Evolutionary conservation across 2,113 vertebrate genomes (phyloP).

Genomic region (Seriola dumerili): DNA sequence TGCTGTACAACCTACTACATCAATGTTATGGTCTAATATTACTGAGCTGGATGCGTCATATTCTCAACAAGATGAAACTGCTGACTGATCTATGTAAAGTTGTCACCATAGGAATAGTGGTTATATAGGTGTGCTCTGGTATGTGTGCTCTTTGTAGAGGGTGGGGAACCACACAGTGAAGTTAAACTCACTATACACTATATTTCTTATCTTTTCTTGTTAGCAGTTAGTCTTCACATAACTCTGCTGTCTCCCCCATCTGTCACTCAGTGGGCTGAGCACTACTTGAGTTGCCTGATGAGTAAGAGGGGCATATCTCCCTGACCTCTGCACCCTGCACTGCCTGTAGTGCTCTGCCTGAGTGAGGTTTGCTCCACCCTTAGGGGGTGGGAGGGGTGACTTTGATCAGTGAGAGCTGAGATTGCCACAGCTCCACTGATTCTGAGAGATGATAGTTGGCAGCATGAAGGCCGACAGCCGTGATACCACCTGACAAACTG

Average conservation of each 20-base stretch:
- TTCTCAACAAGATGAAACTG: too few relatives aligned
- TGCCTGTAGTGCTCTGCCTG: not conserved
- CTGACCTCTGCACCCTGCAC: slow-evolving; percentile 14
- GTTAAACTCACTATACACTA: too few relatives aligned
- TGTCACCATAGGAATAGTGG: too few relatives aligned
- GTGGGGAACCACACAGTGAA: too few relatives aligned
- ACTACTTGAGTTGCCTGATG: not conserved
- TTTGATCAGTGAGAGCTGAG: slow-evolving; percentile 26
- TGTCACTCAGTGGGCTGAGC: not conserved
- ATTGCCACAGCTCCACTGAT: slow-evolving; percentile 5
- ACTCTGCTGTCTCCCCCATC: too few relatives aligned
- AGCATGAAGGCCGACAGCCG: slow-evolving; percentile 14
- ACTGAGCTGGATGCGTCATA: too few relatives aligned
- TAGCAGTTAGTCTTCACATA: not conserved
- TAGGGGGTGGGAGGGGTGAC: not conserved
- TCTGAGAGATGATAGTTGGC: slow-evolving; percentile 12
- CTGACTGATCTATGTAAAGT: too few relatives aligned
- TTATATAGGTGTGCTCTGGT: too few relatives aligned
- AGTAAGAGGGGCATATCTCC: not conserved
- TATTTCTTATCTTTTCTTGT: not conserved
- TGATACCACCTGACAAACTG: slow-evolving; percentile 45
- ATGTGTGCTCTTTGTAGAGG: too few relatives aligned
- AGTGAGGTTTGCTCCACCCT: not conserved
- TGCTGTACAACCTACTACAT: too few relatives aligned
- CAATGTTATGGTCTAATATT: too few relatives aligned